These are phyloP conservation scores for Elephantulus edwardii DNA, from an alignment of 2,113 vertebrate species.

Conservation along the genomic window DNA sequence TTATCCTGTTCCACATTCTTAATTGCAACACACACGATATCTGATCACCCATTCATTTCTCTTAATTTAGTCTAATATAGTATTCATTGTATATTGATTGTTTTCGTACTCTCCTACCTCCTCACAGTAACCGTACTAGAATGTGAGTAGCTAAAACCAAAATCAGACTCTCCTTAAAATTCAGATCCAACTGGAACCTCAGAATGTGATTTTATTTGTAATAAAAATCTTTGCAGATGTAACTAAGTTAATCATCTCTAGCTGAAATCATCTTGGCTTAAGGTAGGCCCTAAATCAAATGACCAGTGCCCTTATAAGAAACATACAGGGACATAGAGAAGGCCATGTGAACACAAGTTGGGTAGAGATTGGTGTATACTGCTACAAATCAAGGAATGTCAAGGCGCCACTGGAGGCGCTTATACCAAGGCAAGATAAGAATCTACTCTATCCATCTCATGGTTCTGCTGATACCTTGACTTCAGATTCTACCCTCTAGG, in stretches of 20 bases:
- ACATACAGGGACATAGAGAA: background rate
- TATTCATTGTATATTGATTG: no score
- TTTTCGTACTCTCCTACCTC: no score
- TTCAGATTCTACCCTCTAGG: background rate
- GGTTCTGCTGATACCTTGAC: background rate
- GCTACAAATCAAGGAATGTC: background rate
- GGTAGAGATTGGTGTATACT: background rate
- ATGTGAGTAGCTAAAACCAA: background rate
- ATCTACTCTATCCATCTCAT: background rate
- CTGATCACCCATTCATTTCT: no score
- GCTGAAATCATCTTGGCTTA: background rate
- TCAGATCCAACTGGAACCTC: background rate
- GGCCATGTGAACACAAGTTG: background rate
- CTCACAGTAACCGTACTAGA: no score
- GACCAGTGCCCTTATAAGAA: background rate
- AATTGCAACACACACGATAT: no score
- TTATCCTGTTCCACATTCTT: no score
- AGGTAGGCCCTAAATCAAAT: background rate
- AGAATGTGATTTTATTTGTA: background rate
- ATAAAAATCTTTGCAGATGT: background rate
- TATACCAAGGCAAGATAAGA: background rate
- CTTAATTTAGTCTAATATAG: no score
- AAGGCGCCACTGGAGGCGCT: background rate
- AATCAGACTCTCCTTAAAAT: background rate
- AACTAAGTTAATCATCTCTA: background rate